These are phyloP conservation scores for Sander vitreus DNA, from an alignment of 2,113 vertebrate species.

Conservation along the genomic window DNA sequence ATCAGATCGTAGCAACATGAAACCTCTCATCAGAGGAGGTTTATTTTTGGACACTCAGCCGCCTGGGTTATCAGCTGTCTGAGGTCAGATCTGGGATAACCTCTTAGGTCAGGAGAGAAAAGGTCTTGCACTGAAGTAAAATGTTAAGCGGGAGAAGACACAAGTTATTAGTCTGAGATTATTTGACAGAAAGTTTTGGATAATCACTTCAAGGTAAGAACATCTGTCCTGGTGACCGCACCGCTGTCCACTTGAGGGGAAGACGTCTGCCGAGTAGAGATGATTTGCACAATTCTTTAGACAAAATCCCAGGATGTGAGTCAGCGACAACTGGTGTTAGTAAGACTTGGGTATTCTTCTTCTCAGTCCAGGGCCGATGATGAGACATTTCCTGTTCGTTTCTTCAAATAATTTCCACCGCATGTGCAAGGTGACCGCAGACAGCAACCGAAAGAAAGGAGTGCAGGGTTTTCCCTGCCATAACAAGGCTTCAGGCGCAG, in stretches of 20 bases:
- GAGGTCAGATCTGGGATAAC: background rate
- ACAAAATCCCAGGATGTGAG: background rate
- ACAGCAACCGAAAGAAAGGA: background rate
- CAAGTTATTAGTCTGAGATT: too few relatives aligned
- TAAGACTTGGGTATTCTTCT: background rate
- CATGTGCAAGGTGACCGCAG: background rate
- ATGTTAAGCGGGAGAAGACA: background rate
- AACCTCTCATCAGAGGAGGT: background rate
- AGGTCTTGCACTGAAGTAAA: too few relatives aligned
- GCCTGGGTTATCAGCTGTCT: conserved; percentile 9
- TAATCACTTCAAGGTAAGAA: background rate
- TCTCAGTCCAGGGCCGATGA: background rate
- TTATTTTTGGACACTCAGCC: conserved; percentile 14
- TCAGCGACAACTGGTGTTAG: background rate
- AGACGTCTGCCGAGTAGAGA: background rate
- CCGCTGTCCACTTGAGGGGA: background rate
- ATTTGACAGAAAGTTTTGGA: background rate
- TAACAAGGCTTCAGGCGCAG: too few relatives aligned
- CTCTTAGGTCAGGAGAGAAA: background rate
- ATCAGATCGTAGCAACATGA: conserved; percentile 8
- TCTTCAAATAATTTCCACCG: background rate
- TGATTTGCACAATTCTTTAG: background rate
- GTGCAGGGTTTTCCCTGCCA: too few relatives aligned
- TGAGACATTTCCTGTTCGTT: background rate
- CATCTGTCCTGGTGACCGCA: background rate